Conservation (phyloP, 2,113 vertebrate species). For the Pavo muticus region DNA sequence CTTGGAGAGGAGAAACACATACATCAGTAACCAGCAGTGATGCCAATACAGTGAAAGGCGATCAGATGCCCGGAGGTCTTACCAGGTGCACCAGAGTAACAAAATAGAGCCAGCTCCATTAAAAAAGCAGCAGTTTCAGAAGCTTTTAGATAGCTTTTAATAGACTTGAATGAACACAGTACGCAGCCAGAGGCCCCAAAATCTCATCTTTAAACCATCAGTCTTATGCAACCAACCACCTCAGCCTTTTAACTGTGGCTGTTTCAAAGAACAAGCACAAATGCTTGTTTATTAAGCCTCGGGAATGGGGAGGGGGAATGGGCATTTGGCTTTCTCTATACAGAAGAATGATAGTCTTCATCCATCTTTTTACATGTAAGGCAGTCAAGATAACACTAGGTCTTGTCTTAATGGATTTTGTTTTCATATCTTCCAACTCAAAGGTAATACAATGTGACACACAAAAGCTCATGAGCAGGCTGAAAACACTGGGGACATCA, state of each 20-base stretch:
- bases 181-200: background rate
- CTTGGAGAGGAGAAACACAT: background rate
- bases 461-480: slow-evolving; percentile 16
- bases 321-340: slow-evolving; percentile 7
- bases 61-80: background rate
- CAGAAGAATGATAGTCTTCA: slow-evolving; percentile 23
- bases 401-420: slow-evolving; percentile 67
- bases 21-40: background rate
- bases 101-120: background rate
- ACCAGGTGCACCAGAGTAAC: background rate
- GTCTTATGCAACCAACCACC: slow-evolving; percentile 50
- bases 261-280: slow-evolving; percentile 51
- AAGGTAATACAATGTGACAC: slow-evolving; percentile 52
- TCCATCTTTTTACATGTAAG: slow-evolving; percentile 33
- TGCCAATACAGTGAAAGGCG: background rate
- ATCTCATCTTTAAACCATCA: slow-evolving; percentile 23
- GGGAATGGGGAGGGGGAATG: slow-evolving; percentile 14
- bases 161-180: background rate
- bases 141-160: slow-evolving; percentile 33
- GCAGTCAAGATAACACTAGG: slow-evolving; percentile 45
- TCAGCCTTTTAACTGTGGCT: slow-evolving; percentile 17
- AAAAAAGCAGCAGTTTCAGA: background rate
- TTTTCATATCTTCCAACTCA: slow-evolving; percentile 57
- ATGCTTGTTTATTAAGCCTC: slow-evolving; percentile 33
- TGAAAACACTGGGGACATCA: slow-evolving; percentile 42